phyloP scores from a whole-genome alignment of 2,797 vertebrate species.

The Xiphophorus birchmanni region DNA sequence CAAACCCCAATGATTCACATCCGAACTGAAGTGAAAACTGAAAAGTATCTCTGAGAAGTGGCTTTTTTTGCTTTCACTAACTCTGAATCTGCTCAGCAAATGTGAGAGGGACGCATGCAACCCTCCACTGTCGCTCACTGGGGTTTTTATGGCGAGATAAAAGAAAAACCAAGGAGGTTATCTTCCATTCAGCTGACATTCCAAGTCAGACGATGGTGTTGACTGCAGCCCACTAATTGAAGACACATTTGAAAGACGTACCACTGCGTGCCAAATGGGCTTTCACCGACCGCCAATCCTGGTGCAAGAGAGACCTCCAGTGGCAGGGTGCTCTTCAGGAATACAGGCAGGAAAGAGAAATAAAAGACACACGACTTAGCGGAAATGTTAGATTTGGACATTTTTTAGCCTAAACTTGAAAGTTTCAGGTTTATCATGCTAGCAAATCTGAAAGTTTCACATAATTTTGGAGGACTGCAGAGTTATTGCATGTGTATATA shows the following conservation, averaged over 20 bases:
- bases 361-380: constrained; percentile 14
- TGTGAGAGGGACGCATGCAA: constrained; percentile 50
- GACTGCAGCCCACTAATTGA: constrained; percentile 73
- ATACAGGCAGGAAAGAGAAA: constrained; percentile 9
- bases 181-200: constrained; percentile 71
- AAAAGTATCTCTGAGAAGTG: constrained; percentile 48
- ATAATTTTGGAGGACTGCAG: background rate
- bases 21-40: constrained; percentile 30
- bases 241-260: constrained; percentile 72
- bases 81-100: constrained; percentile 51
- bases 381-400: constrained; percentile 3
- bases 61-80: constrained; percentile 33
- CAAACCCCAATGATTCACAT: constrained; percentile 24
- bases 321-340: constrained; percentile 24
- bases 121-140: constrained; percentile 25
- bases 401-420: background rate
- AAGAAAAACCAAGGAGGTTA: constrained; percentile 63
- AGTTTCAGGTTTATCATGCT: background rate
- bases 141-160: constrained; percentile 63
- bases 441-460: background rate
- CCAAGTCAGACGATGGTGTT: constrained; percentile 62
- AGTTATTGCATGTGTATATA: background rate
- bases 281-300: constrained; percentile 28
- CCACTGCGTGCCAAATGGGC: constrained; percentile 29
- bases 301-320: constrained; percentile 75